These are phyloP conservation scores for Hylaea fasciaria DNA, from an alignment of 2,888 invertebrate species.

Conservation along the genomic window DNA sequence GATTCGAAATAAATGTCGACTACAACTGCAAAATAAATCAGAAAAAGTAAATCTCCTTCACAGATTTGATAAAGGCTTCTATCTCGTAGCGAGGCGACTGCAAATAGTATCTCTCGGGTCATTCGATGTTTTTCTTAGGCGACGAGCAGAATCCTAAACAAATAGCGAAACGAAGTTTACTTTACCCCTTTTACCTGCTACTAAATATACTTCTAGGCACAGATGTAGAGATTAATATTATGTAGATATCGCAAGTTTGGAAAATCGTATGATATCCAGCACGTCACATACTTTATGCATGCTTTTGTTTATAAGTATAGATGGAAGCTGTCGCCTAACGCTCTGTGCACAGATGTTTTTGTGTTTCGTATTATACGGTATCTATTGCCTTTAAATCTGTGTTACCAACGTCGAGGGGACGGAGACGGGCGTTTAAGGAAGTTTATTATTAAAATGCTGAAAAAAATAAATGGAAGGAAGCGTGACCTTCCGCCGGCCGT, in stretches of 20 bases:
- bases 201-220: not conserved
- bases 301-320: not conserved
- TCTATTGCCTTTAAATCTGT: too few species aligned
- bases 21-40: not conserved
- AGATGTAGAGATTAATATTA: too few species aligned
- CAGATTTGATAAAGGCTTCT: not conserved
- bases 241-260: too few species aligned
- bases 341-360: too few species aligned
- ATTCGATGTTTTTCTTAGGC: conserved; percentile 4
- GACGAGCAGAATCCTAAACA: conserved; percentile 5
- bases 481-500: not conserved
- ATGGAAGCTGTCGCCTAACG: too few species aligned
- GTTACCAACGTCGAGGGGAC: too few species aligned
- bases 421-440: not conserved
- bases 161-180: conserved; percentile 3
- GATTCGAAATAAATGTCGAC: too few species aligned
- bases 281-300: not conserved
- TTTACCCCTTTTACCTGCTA: conserved; percentile 5
- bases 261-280: too few species aligned
- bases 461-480: not conserved
- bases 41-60: not conserved
- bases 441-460: not conserved
- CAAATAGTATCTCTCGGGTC: conserved; percentile 1
- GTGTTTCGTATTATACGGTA: too few species aligned
- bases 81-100: not conserved